These are phyloP conservation scores for Triplophysa rosa DNA, from an alignment of 2,113 vertebrate genomes.

Conservation along the genomic window DNA sequence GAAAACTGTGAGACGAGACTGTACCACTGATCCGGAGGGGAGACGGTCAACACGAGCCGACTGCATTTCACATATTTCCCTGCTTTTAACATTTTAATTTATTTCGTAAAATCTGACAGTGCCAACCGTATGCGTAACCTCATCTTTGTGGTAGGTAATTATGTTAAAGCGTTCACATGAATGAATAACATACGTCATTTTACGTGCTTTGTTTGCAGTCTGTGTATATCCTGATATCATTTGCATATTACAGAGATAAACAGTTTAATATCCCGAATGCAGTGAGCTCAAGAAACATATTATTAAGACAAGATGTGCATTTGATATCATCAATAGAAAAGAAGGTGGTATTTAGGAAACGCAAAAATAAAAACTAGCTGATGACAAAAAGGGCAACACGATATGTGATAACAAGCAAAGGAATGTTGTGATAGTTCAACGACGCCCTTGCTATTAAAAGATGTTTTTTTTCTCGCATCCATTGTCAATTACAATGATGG, in stretches of 20 bases:
- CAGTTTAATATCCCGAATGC: background rate
- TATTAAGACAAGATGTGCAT: background rate
- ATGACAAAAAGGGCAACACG: background rate
- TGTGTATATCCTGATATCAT: background rate
- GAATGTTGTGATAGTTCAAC: background rate
- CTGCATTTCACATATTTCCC: background rate
- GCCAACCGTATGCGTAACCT: background rate
- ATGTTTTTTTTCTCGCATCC: conserved; percentile 11
- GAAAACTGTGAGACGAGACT: conserved; percentile 76
- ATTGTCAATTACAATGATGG: conserved; percentile 37
- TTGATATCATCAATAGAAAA: background rate
- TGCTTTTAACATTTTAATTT: too few species aligned
- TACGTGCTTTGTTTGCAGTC: conserved; percentile 53
- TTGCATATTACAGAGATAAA: background rate
- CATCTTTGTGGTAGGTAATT: too few species aligned
- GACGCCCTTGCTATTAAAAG: conserved; percentile 33
- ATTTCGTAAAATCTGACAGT: background rate
- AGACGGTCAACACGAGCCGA: background rate
- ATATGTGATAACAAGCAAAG: background rate
- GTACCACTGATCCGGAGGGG: conserved; percentile 69
- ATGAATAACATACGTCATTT: conserved; percentile 68
- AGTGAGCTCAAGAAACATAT: background rate
- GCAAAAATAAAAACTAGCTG: too few species aligned
- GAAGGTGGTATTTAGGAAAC: too few species aligned
- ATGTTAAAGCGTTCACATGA: conserved; percentile 56